Evolutionary conservation across 2,113 vertebrate species (phyloP).

Genomic region (Zonotrichia leucophrys): DNA sequence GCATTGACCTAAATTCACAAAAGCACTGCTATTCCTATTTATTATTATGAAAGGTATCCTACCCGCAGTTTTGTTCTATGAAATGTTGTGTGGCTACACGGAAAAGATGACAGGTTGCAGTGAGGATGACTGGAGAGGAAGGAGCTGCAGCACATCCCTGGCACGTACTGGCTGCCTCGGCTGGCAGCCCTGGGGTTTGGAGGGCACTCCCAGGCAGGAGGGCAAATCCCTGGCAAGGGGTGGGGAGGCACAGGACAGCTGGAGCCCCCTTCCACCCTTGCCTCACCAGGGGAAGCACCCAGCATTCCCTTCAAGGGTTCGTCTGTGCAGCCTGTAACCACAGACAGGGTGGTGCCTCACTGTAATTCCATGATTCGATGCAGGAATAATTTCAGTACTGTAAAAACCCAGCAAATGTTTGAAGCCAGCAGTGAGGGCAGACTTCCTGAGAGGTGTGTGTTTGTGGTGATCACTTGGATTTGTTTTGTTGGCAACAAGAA

Average conservation of each 20-base stretch:
- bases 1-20: conserved; percentile 72
- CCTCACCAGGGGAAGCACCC: background rate
- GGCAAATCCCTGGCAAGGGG: background rate
- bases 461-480: background rate
- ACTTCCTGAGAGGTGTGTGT: conserved; percentile 11
- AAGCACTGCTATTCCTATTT: conserved; percentile 62
- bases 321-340: background rate
- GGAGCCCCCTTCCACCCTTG: background rate
- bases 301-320: background rate
- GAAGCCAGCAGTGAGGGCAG: conserved; percentile 4
- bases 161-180: background rate
- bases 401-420: background rate
- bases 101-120: background rate
- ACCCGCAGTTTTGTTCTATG: conserved; percentile 26
- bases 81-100: background rate
- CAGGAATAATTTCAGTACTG: conserved; percentile 30
- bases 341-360: conserved; percentile 17
- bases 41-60: conserved; percentile 58
- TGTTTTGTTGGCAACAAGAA: background rate
- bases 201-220: background rate
- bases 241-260: background rate
- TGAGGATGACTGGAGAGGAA: background rate
- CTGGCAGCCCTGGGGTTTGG: background rate
- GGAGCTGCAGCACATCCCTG: background rate
- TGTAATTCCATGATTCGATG: background rate